Percentiles rank a stretch among this genome's conserved stretches.
These are phyloP conservation scores for Dioctria linearis DNA, from an alignment of 2,888 invertebrate species.

Conservation along the genomic window DNA sequence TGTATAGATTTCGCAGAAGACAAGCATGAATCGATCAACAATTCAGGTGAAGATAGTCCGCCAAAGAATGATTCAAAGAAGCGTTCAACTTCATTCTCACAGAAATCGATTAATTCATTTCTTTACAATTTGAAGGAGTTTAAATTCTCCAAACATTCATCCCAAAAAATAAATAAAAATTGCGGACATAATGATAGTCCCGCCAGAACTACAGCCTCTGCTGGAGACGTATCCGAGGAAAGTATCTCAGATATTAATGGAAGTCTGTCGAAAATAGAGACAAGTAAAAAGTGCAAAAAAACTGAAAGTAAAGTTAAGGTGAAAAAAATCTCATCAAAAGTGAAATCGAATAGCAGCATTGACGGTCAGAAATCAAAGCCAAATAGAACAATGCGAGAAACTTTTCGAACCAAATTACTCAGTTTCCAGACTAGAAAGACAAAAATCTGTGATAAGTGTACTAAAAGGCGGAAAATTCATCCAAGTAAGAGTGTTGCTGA, in stretches of 20 bases:
- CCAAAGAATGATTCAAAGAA: slow-evolving; percentile 63
- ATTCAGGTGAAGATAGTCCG: neutral
- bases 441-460: slow-evolving; percentile 68
- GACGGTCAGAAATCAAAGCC: neutral
- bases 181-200: neutral
- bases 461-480: slow-evolving; percentile 68
- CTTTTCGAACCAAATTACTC: slow-evolving; percentile 68
- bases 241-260: neutral
- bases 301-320: slow-evolving; percentile 1
- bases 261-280: neutral
- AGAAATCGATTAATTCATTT: slow-evolving; percentile 68
- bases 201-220: neutral
- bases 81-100: slow-evolving; percentile 69
- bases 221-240: neutral
- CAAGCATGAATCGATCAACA: neutral
- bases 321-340: slow-evolving; percentile 3
- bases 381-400: slow-evolving; percentile 67
- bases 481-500: slow-evolving; percentile 69
- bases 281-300: neutral
- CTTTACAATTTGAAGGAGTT: slow-evolving; percentile 68
- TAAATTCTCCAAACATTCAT: slow-evolving; percentile 66
- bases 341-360: neutral
- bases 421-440: slow-evolving; percentile 66
- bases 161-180: slow-evolving; percentile 23
- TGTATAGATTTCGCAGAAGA: neutral